Evolutionary conservation across 2,888 invertebrate species (phyloP), one percentile per base, ranked within the genome.

Genomic region (Volucella bombylans): DNA sequence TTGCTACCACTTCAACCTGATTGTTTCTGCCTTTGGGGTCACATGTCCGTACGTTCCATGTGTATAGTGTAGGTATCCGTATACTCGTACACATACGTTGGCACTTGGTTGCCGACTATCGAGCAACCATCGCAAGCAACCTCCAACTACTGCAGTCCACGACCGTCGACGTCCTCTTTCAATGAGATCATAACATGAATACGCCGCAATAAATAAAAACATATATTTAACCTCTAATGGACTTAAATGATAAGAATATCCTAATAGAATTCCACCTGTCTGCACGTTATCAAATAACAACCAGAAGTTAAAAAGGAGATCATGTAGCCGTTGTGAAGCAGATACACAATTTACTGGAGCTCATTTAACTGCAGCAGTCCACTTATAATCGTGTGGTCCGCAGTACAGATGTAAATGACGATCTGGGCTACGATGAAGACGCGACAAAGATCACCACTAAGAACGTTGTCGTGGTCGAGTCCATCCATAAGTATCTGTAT

Each of bases 161-260:
- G 31, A 31, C 54, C 71, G 59, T 55, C 18, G 11, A 54, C 38
- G 68, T 45, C 47, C 52, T 43, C 69, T 18, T 62, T 71, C 38
- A 59, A 52, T 61, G 47, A 50, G 55, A 82, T 74, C 82, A 65
- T 71, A 71, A 71, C 67, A 81, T 62, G 55, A 67, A 76, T 64
- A 76, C 41, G 55, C 55, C 50, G 81, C 85, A 81, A 81, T 85
- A 85, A 85, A 85, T 80, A 81, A 85, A 85, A 76, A 81, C 85
- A 76, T 81, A 85, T 81, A 87, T 87, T 88, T 88, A 88, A 88
- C 87, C 88, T 87, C 88, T 88, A 88, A 88, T 88, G 88, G 88
- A 88, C 87, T 88, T 87, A 86, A 87, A 65, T 85, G 88, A 88
- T 88, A 88, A 88, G 87, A 59, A 64, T 79, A 81, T 82, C 82